Evolutionary conservation across 2,797 vertebrate genomes (phyloP).

Genomic region (Muraenolepis orangiensis): DNA sequence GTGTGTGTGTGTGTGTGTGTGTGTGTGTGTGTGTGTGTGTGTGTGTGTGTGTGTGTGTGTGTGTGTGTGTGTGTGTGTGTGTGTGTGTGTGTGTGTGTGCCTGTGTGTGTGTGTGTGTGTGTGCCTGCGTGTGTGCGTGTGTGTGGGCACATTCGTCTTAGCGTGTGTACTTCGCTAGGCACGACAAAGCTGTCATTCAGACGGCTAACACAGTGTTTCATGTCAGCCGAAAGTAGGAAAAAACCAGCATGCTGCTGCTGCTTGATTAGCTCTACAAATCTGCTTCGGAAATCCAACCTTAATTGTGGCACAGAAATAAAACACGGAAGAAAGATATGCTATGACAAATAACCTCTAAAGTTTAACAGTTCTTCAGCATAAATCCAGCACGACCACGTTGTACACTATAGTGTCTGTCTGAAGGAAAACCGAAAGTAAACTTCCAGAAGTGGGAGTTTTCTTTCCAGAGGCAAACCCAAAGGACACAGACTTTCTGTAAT

Average conservation of each 20-base stretch:
- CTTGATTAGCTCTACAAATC: neutral
- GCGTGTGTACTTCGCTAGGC: neutral
- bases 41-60: neutral
- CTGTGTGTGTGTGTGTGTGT: neutral
- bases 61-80: neutral
- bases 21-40: neutral
- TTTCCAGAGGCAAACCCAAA: neutral
- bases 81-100: neutral
- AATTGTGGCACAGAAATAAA: neutral
- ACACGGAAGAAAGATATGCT: neutral
- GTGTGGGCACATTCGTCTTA: neutral
- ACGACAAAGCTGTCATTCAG: neutral
- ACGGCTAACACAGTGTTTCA: neutral
- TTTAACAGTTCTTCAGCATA: neutral
- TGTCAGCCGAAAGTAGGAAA: neutral
- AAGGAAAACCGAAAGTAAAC: neutral
- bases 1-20: neutral
- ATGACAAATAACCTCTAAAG: neutral
- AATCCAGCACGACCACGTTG: neutral
- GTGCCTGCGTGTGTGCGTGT: no score
- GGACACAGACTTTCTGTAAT: neutral
- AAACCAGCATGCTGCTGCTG: neutral
- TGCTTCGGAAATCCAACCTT: neutral
- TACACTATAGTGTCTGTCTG: neutral
- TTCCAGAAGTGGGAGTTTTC: neutral